Percentiles rank a stretch among this genome's conserved stretches.
phyloP scores from a whole-genome alignment of 1,140 invertebrate genomes.

The Pseudomyrmex sp. region DNA sequence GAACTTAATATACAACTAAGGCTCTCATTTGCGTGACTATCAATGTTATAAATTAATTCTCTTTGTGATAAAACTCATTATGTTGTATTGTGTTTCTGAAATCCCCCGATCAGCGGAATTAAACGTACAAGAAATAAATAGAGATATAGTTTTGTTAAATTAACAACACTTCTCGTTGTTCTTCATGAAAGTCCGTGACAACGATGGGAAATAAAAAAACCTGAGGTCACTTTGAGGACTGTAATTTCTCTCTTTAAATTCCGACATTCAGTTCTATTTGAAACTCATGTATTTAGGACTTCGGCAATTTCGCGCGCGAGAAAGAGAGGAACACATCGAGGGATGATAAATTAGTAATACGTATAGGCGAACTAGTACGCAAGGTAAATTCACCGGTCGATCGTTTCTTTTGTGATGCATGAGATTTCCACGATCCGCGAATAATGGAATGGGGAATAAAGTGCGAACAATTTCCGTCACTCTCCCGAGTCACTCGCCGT shows the following conservation, averaged over 20 bases:
- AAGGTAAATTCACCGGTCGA: constrained; percentile 61
- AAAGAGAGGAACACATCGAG: constrained; percentile 24
- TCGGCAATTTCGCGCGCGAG: constrained; percentile 34
- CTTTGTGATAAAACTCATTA: too few relatives aligned
- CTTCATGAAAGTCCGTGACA: neutral
- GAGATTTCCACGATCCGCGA: constrained; percentile 66
- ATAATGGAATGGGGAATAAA: constrained; percentile 71
- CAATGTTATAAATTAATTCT: too few relatives aligned
- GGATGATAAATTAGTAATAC: constrained; percentile 58
- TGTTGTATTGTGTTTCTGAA: too few relatives aligned
- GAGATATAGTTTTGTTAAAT: neutral
- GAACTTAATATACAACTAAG: too few relatives aligned
- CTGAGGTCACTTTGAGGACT: neutral
- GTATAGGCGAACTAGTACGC: constrained; percentile 33
- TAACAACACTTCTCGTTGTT: neutral
- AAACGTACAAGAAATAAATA: too few relatives aligned
- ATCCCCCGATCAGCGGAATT: too few relatives aligned
- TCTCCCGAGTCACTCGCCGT: constrained; percentile 29
- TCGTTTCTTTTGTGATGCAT: constrained; percentile 69
- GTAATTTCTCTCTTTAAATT: constrained; percentile 28
- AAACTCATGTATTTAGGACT: constrained; percentile 30
- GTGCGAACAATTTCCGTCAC: constrained; percentile 70
- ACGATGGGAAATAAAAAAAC: too few relatives aligned
- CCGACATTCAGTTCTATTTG: neutral
- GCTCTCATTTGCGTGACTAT: too few relatives aligned